Evolutionary conservation across 2,888 invertebrate species (phyloP).

Genomic region (Micropterix aruncella): DNA sequence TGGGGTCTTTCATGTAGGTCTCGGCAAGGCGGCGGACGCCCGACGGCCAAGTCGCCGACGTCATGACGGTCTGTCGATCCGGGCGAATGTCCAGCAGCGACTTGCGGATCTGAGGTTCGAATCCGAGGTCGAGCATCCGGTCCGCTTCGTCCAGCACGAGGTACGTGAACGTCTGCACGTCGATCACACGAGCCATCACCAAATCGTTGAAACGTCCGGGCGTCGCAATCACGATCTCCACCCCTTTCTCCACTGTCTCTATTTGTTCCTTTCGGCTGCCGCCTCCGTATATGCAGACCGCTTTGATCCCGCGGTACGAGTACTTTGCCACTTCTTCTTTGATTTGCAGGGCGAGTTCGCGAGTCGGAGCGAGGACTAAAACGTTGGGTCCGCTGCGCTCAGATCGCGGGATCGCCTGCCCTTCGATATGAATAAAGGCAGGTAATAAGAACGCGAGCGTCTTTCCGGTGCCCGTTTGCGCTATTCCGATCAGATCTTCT

Average conservation of each 20-base stretch:
- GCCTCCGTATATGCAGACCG: slow-evolving; percentile 88
- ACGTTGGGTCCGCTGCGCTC: slow-evolving; percentile 73
- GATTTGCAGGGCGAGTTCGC: slow-evolving; percentile 88
- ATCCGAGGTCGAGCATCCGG: slow-evolving; percentile 78
- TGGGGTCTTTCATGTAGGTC: slow-evolving; percentile 77
- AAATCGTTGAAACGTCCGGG: slow-evolving; percentile 89
- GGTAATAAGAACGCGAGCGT: slow-evolving; percentile 89
- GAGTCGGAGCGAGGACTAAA: slow-evolving; percentile 80
- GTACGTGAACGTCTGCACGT: slow-evolving; percentile 69
- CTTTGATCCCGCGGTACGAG: slow-evolving; percentile 72
- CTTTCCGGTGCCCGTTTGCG: slow-evolving; percentile 91
- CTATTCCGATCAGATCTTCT: slow-evolving; percentile 90
- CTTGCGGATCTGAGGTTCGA: slow-evolving; percentile 78
- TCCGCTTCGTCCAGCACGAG: slow-evolving; percentile 88
- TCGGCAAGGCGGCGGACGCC: slow-evolving; percentile 76
- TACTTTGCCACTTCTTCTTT: slow-evolving; percentile 85
- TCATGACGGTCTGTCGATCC: slow-evolving; percentile 92
- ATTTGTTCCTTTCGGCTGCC: slow-evolving; percentile 72
- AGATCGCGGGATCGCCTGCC: slow-evolving; percentile 58
- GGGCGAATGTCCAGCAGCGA: slow-evolving; percentile 69
- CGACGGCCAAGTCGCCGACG: slow-evolving; percentile 90
- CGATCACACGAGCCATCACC: slow-evolving; percentile 54
- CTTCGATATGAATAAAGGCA: slow-evolving; percentile 85
- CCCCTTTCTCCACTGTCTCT: slow-evolving; percentile 56
- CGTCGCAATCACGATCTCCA: slow-evolving; percentile 90